Conservation (phyloP, 1,140 invertebrate species). For the Aplysia californica region DNA sequence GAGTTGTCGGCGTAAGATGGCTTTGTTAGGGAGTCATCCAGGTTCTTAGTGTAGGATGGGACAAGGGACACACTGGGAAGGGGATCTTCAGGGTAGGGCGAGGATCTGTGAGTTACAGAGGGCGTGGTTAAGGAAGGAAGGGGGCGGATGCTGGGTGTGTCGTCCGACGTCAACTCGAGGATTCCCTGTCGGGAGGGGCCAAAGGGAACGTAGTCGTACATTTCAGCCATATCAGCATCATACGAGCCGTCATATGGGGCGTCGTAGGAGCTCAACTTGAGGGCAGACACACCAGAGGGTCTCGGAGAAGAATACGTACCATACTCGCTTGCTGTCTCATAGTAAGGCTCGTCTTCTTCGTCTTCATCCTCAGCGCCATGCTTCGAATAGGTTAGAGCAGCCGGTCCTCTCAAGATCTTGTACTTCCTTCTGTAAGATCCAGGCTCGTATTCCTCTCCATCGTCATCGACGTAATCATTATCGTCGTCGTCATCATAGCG, state of each 20-base stretch:
- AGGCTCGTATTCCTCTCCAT: constrained; percentile 15
- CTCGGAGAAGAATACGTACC: constrained; percentile 13
- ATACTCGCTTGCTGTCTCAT: neutral
- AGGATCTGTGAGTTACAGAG: neutral
- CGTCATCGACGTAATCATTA: neutral
- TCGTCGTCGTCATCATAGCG: neutral
- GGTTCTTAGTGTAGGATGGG: neutral
- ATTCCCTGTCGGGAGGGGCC: constrained; percentile 21
- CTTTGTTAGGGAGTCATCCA: neutral
- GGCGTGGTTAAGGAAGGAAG: neutral
- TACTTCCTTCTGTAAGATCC: constrained; percentile 19
- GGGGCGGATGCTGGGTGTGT: neutral
- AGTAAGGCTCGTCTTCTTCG: constrained; percentile 6
- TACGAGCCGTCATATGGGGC: constrained; percentile 23
- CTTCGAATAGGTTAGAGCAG: neutral
- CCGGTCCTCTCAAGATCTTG: neutral
- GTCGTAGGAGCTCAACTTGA: constrained; percentile 22
- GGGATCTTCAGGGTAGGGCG: neutral
- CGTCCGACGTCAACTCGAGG: constrained; percentile 11
- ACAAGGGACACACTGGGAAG: neutral
- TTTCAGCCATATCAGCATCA: constrained; percentile 27
- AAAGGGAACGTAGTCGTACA: constrained; percentile 28
- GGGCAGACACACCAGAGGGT: neutral
- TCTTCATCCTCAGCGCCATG: neutral
- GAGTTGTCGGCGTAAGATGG: neutral